Base-by-base conservation (phyloP, 2,888 invertebrate species). In the Salpingus planirostris region DNA sequence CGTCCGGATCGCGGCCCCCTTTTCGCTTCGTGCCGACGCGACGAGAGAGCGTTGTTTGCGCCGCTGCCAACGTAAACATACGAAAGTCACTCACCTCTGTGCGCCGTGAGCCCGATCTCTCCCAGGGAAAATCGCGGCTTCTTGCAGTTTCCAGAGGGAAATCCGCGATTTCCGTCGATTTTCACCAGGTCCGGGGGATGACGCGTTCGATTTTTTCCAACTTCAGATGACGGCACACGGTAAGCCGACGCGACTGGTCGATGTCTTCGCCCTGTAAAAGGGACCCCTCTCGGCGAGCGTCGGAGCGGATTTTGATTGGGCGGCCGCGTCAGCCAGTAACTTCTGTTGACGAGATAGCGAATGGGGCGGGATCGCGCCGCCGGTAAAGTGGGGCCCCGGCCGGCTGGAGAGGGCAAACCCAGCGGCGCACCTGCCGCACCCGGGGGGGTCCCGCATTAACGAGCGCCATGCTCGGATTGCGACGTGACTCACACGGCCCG, bases 201-300 rank as follows among this genome's bases (percentile, higher is more conserved):
- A 11, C 24, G 24, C 24, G 24, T 11, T 24, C 23, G 7, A 13
- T 33, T 23, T 28, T 15, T 15, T 34, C 15, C 12, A 13, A 14
- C 18, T 24, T 11, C 21, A 34, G 26, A 36, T 21, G 27, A 33
- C 24, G 24, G 31, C 31, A 25, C 42, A 31, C 38, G 35, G 43
- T 42, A 42, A 7, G 38, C 35, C 31, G 37, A 41, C 36, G 39
- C 45, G 43, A 48, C 49, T 47, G 47, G 42, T 47, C 42, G 43
- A 43, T 46, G 48, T 47, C 49, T 50, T 50, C 48, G 47, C 47
- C 52, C 52, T 51, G 46, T 46, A 44, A 50, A 49, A 52, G 46
- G 36, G 47, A 46, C 50, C 47, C n/a, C 47, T 50, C 50, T 49
- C 40, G 43, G 34, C 38, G 42, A 39, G 42, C 45, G 46, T 41